Base-by-base conservation (phyloP, 2,113 vertebrate species). In the Melanerpes formicivorus region DNA sequence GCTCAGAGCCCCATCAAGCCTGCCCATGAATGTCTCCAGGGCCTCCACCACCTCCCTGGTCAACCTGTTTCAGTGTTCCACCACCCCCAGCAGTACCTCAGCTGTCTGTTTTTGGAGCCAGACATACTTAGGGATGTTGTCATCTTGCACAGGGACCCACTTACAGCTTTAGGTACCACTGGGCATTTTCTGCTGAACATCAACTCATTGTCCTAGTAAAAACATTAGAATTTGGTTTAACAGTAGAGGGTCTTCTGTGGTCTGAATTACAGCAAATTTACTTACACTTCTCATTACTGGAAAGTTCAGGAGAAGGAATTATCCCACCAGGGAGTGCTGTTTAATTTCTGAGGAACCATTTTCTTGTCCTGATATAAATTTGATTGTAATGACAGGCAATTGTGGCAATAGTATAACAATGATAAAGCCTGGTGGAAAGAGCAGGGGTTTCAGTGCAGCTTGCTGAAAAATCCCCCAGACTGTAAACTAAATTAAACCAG, bases 301-400 rank as follows among this genome's bases (percentile, higher is more conserved):
- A 48, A 94, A 86, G 83, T 93, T 95, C 74, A 46, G 91, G 69
- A 91, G 87, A 65, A 93, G 87, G 88, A 93, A 90, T 95, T 96
- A 95, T 88, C 94, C 94, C 91, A 93, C 82, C 93, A 91, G 91
- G 93, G 80, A 96, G 89, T 95, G 93, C 95, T 95, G 90, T 88
- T 95, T 95, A 96, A 96, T 96, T 96, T 96, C 93, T 66, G 34
- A 96, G 93, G 88, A 96, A 84, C 89, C 67, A 75, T 88, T 93
- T 95, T 88, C 94, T 90, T 91, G 82, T 78, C 77, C 91, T 94
- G 91, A 59, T 93, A 90, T 81, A 88, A 91, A 93, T 95, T 80
- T 95, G 91, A 91, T 93, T 94, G 85, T 93, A 91, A 91, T 81
- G 93, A 88, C 77, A 88, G 93, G 90, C 87, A 90, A 96, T 80